Conservation (phyloP, 2,113 vertebrate species). For the Camelus bactrianus region DNA sequence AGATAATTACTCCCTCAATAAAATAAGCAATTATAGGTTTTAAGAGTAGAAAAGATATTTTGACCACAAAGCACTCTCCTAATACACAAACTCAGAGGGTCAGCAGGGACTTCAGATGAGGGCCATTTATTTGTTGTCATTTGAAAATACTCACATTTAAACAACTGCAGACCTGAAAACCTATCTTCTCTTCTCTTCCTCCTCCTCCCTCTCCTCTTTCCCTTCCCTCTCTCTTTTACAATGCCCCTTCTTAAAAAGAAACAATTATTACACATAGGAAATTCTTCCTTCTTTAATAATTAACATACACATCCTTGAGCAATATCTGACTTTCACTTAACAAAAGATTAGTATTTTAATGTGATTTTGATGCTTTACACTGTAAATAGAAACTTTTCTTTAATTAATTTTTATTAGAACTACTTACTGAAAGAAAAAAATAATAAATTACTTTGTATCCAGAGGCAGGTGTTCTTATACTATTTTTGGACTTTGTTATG, state of each 20-base stretch:
- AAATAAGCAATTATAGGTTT: constrained; percentile 29
- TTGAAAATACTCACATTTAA: constrained; percentile 1
- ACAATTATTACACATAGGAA: constrained; percentile 46
- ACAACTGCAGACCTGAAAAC: constrained; percentile 39
- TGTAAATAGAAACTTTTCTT: constrained; percentile 73
- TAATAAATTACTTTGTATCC: neutral
- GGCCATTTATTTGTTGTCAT: constrained; percentile 42
- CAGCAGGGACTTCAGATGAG: constrained; percentile 43
- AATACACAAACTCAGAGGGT: neutral
- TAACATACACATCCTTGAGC: constrained; percentile 37
- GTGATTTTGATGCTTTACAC: constrained; percentile 23
- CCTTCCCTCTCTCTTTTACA: neutral
- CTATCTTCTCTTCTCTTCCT: neutral
- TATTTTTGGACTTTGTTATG: neutral
- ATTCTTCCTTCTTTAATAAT: constrained; percentile 8
- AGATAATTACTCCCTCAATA: constrained; percentile 32
- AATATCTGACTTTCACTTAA: constrained; percentile 49
- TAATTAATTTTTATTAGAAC: constrained; percentile 30
- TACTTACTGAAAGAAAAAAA: neutral
- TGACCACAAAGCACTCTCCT: constrained; percentile 8
- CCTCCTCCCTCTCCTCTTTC: neutral
- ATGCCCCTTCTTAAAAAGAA: constrained; percentile 16
- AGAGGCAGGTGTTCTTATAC: neutral
- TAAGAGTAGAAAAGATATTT: constrained; percentile 48
- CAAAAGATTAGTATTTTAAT: constrained; percentile 38